These are phyloP conservation scores for Nasonia vitripennis DNA, from an alignment of 1,140 invertebrate species.

Conservation along the genomic window DNA sequence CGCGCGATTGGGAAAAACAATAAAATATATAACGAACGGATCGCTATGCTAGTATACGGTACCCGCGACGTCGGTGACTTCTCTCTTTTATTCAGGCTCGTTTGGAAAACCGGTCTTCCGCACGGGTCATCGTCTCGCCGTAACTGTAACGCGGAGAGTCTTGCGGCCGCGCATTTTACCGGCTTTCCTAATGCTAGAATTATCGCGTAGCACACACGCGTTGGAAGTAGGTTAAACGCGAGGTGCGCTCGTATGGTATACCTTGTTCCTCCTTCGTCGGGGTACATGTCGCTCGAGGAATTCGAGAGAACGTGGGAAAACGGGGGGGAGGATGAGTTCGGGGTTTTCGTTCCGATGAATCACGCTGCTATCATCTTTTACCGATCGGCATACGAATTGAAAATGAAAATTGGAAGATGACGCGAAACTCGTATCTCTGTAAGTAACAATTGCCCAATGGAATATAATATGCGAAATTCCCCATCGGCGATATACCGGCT, in stretches of 20 bases:
- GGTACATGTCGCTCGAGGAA: neutral
- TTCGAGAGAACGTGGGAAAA: too few species aligned
- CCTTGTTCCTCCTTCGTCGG: neutral
- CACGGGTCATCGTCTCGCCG: constrained; percentile 61
- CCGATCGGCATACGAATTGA: too few species aligned
- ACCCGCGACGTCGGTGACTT: neutral
- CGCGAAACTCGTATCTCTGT: too few species aligned
- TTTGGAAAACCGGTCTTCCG: constrained; percentile 62
- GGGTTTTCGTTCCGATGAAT: too few species aligned
- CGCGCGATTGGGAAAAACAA: neutral
- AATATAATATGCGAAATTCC: too few species aligned
- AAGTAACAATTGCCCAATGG: too few species aligned
- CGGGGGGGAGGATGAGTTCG: too few species aligned
- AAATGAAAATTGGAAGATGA: too few species aligned
- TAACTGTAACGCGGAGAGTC: constrained; percentile 65
- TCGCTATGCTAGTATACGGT: neutral
- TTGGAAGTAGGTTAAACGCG: constrained; percentile 64
- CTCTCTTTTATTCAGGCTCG: neutral
- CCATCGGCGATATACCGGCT: too few species aligned
- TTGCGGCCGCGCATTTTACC: constrained; percentile 53
- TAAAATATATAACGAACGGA: constrained; percentile 4
- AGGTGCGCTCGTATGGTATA: constrained; percentile 45
- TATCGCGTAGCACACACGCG: constrained; percentile 43
- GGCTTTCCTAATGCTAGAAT: constrained; percentile 64
- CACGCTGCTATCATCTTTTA: too few species aligned